Evolutionary conservation across 2,888 invertebrate species (phyloP), one percentile per base, ranked within the genome.

Genomic region (Phaonia tiefii): DNA sequence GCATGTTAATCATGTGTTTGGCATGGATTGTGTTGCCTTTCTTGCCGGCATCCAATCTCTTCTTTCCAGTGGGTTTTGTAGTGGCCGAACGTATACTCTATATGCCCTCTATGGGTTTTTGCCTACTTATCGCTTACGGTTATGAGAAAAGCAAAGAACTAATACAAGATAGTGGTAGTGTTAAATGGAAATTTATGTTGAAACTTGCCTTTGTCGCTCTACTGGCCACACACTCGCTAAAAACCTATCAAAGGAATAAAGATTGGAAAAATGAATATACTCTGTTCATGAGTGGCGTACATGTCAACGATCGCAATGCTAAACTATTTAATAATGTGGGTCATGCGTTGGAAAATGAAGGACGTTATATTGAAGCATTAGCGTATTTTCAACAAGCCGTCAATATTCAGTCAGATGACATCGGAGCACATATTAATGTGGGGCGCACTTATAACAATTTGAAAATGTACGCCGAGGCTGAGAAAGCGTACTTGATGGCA

Each of bases 91-190:
- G 98, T 84, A 96, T 99, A 58, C 93, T 99, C 3, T 99, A 99
- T 91, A 97, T 98, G 92, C 99, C 99, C 0, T 98, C 98, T 13
- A 98, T 99, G 98, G 99, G 99, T 69, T 98, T 97, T 92, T 98
- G 98, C 88, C 93, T 99, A 90, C 92, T 99, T 22, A 93, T 98
- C 1, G 97, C 97, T 1, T 96, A 96, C 87, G 97, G 97, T 42
- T 97, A 94, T 94, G 93, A 94, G 83, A 91, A 95, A 77, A 69
- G 87, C 95, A 31, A 92, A 82, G 65, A 70, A 49, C 1, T 42
- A 1, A 3, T 70, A 26, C 37, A 44, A 4, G 54, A 58, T 13
- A 20, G 0, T 0, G 60, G 20, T 80, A 79, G 66, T 72, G 72
- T 0, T 79, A 76, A 17, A 20, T 86, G 44, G 15, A 65, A 54